These are phyloP conservation scores for Cynaeus angustus DNA, from an alignment of 2,888 invertebrate species.

Conservation along the genomic window DNA sequence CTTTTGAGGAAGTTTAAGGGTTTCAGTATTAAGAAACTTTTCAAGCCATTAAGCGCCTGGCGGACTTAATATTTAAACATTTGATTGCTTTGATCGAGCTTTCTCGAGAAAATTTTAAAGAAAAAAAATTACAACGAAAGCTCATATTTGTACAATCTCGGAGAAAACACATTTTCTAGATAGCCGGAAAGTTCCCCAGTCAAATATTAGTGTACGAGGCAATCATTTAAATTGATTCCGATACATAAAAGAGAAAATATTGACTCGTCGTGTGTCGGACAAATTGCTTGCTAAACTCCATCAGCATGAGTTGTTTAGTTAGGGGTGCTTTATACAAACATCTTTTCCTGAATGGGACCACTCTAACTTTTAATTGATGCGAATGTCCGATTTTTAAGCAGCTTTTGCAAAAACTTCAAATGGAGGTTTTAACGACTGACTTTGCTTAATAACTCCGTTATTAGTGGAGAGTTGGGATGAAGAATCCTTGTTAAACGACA, in stretches of 20 bases:
- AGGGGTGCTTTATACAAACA: constrained; percentile 44
- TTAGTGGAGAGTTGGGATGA: constrained; percentile 5
- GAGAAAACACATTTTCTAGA: constrained; percentile 7
- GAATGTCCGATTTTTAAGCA: constrained; percentile 3
- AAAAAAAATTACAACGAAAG: not conserved
- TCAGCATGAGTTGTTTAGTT: constrained; percentile 41
- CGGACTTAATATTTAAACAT: constrained; percentile 21
- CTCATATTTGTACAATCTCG: no score
- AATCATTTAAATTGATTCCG: constrained; percentile 41
- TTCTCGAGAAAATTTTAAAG: not conserved
- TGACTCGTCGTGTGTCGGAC: constrained; percentile 42
- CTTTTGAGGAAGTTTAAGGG: constrained; percentile 1
- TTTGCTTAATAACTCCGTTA: constrained; percentile 8
- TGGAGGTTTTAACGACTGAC: not conserved
- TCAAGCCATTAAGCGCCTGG: constrained; percentile 7
- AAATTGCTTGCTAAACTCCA: constrained; percentile 48
- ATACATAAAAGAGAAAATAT: constrained; percentile 38
- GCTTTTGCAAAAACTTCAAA: constrained; percentile 1
- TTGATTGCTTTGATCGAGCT: constrained; percentile 17
- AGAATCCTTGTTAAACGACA: constrained; percentile 14
- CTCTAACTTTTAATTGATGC: constrained; percentile 29
- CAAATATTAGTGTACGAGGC: constrained; percentile 34
- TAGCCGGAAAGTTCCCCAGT: constrained; percentile 13
- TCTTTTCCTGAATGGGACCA: constrained; percentile 23
- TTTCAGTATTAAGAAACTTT: constrained; percentile 20